phyloP scores from a whole-genome alignment of 1,140 invertebrate species.

The Mercenaria mercenaria region DNA sequence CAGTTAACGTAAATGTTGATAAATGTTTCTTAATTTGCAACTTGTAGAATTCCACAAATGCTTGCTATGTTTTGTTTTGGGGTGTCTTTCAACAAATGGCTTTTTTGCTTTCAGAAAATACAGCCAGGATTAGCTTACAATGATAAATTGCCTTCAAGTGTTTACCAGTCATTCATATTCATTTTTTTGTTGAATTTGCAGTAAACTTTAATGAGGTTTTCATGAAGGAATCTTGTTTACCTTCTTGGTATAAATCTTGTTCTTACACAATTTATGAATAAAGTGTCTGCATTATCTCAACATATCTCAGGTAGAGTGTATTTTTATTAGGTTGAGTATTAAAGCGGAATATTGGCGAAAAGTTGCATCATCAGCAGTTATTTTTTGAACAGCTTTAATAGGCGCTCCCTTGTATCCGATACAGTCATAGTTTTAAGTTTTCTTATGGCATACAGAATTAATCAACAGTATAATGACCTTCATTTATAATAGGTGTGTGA shows the following conservation, averaged over 20 bases:
- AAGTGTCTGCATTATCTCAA: background rate
- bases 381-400: background rate
- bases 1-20: background rate
- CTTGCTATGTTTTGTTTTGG: background rate
- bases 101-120: conserved; percentile 5
- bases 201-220: conserved; percentile 18
- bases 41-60: conserved; percentile 15
- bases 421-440: background rate
- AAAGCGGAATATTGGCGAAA: background rate
- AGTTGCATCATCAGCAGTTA: background rate
- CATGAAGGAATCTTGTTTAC: conserved; percentile 6
- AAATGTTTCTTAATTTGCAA: background rate
- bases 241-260: background rate
- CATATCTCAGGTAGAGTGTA: background rate
- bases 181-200: conserved; percentile 28
- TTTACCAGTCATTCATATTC: background rate
- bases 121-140: background rate
- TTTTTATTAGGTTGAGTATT: background rate
- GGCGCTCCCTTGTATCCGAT: background rate
- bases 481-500: no score
- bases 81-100: background rate
- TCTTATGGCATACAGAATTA: no score
- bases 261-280: conserved; percentile 13
- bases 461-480: no score
- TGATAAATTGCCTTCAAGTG: conserved; percentile 11